phyloP scores from a whole-genome alignment of 2,113 vertebrate genomes.

The Mormyrus lacerda region DNA sequence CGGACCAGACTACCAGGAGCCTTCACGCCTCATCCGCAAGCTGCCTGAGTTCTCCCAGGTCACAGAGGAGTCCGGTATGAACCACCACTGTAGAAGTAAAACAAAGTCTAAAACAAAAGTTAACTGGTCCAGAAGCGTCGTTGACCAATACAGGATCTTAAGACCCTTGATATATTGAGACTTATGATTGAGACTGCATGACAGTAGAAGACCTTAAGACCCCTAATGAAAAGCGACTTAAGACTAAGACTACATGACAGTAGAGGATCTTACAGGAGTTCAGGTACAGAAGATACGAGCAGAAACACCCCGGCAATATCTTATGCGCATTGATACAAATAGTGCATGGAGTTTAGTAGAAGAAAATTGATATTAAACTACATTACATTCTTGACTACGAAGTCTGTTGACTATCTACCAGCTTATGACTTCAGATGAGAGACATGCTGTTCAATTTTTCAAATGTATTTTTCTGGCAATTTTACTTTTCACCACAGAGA shows the following conservation, averaged over 20 bases:
- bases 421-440: too few relatives aligned
- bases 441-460: too few relatives aligned
- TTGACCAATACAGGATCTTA: not conserved
- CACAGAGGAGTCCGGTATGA: slow-evolving; percentile 77
- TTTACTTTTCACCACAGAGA: too few relatives aligned
- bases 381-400: too few relatives aligned
- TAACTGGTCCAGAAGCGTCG: not conserved
- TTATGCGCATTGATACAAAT: too few relatives aligned
- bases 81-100: not conserved
- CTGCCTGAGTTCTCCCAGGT: slow-evolving; percentile 75
- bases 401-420: too few relatives aligned
- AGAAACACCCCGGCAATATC: too few relatives aligned
- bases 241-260: not conserved
- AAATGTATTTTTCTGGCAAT: too few relatives aligned
- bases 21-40: slow-evolving; percentile 81
- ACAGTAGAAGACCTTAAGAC: too few relatives aligned
- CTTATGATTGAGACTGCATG: not conserved
- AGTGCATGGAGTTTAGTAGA: too few relatives aligned
- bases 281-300: too few relatives aligned
- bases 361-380: too few relatives aligned
- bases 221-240: not conserved
- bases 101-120: not conserved
- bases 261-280: not conserved
- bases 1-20: slow-evolving; percentile 92
- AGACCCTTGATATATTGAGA: not conserved